Evolutionary conservation across 1,140 invertebrate genomes (phyloP).

Genomic region (Papilio glaucus): DNA sequence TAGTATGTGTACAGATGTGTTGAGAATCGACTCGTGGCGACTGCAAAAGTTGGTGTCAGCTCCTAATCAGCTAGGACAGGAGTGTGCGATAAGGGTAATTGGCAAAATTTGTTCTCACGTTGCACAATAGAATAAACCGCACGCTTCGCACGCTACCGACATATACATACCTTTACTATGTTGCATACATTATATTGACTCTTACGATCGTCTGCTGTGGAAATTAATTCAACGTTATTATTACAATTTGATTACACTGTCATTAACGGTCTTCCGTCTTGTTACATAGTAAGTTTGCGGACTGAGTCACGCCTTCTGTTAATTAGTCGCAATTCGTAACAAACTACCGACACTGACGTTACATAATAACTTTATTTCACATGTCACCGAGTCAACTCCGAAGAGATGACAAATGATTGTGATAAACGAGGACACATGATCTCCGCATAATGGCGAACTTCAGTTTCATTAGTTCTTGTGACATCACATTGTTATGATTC

Average conservation of each 20-base stretch:
- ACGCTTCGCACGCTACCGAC: neutral
- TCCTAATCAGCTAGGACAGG: constrained; percentile 69
- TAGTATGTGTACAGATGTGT: constrained; percentile 59
- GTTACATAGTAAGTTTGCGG: constrained; percentile 27
- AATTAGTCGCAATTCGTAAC: constrained; percentile 31
- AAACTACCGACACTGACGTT: constrained; percentile 19
- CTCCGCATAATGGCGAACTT: constrained; percentile 25
- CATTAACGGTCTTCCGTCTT: constrained; percentile 28
- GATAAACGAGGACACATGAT: constrained; percentile 20
- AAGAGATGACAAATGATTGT: constrained; percentile 34
- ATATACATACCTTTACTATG: neutral
- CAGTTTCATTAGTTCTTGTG: constrained; percentile 11
- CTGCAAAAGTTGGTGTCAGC: constrained; percentile 61
- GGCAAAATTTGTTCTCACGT: constrained; percentile 59
- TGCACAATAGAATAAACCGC: constrained; percentile 49
- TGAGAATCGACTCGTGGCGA: constrained; percentile 68
- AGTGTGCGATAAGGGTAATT: constrained; percentile 63
- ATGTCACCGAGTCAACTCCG: constrained; percentile 23
- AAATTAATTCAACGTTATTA: constrained; percentile 24
- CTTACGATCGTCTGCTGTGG: constrained; percentile 6
- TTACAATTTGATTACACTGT: constrained; percentile 30
- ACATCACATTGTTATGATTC: constrained; percentile 7
- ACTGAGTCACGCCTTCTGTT: constrained; percentile 15
- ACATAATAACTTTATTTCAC: constrained; percentile 34
- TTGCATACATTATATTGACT: constrained; percentile 4